Base-by-base conservation (phyloP, 2,888 invertebrate species). In the Drosophila tanythrix region DNA sequence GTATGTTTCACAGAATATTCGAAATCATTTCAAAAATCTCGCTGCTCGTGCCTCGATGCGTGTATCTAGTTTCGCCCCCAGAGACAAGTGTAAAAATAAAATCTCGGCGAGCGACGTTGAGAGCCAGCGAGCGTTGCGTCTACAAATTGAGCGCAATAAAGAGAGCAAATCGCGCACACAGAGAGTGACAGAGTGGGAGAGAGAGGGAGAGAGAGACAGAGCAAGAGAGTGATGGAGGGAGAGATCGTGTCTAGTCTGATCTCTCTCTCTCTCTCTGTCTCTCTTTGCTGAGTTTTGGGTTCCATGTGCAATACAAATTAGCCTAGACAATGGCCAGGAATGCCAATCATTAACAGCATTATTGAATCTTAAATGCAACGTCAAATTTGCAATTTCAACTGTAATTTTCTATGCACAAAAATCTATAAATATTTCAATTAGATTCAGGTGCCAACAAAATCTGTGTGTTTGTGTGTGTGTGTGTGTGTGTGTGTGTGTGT, bases 31-130 rank as follows among this genome's bases (percentile, higher is more conserved):
- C 76, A 59, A 65, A 75, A 74, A 53, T 60, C 58, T 74, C 52
- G 62, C 59, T 38, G 56, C 40, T 43, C 15, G 73, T 36, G 4
- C 29, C 60, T 13, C 35, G 55, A 46, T 71, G 78, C 83, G 74
- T 87, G 86, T 90, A 87, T 87, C 90, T 87, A 87, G 90, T 87
- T 87, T 87, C 87, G 87, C 72, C 77, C 81, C 84, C 83, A 74
- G 80, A 89, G 88, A 74, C 89, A 74, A 87, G 88, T 87, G 87
- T 90, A 90, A 83, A 87, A 87, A 87, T 87, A 87, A 89, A 90
- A 81, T 81, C 76, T 72, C 72, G 74, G 72, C 70, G 83, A 82
- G 83, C 71, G 64, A 51, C 65, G 53, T 4, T 64, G 74, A 75
- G 81, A 53, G 68, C 50, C 60, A 56, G 21, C 18, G 64, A 65